Evolutionary conservation across 2,113 vertebrate genomes (phyloP).

Genomic region (Sylvia atricapilla): DNA sequence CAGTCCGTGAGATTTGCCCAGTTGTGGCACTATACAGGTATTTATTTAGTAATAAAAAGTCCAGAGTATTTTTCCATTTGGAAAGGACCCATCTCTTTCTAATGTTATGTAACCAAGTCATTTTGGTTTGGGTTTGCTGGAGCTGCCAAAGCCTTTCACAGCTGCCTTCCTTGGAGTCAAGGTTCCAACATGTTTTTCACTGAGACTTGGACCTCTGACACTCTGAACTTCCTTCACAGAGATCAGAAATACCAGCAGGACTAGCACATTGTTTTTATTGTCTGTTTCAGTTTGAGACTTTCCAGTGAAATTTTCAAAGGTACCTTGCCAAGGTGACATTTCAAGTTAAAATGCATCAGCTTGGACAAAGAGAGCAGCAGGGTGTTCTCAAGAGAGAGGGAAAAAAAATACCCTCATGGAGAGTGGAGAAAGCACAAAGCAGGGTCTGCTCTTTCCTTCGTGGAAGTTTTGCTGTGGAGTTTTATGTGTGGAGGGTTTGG

Average conservation of each 20-base stretch:
- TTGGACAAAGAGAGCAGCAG: not conserved
- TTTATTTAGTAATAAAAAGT: not conserved
- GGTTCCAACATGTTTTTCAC: not conserved
- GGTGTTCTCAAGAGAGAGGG: not conserved
- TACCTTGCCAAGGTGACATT: not conserved
- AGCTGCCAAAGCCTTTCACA: slow-evolving; percentile 17
- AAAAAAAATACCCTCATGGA: not conserved
- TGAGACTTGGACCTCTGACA: slow-evolving; percentile 6
- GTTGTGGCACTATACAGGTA: not conserved
- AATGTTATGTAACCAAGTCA: not conserved
- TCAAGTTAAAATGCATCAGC: not conserved
- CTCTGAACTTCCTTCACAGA: slow-evolving; percentile 22
- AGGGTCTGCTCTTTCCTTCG: not conserved
- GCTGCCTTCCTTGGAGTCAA: not conserved
- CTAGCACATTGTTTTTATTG: slow-evolving; percentile 6
- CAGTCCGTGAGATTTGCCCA: not conserved
- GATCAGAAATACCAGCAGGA: slow-evolving; percentile 1
- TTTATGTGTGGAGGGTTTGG: not conserved
- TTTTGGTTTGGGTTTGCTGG: not conserved
- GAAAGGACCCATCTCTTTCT: not conserved
- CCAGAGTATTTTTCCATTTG: slow-evolving; percentile 33
- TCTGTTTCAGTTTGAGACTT: not conserved
- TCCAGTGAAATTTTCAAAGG: slow-evolving; percentile 4
- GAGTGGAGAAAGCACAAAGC: not conserved
- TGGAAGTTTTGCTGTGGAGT: not conserved